Base-by-base conservation (phyloP, 2,113 vertebrate species). In the Actenoides hombroni region DNA sequence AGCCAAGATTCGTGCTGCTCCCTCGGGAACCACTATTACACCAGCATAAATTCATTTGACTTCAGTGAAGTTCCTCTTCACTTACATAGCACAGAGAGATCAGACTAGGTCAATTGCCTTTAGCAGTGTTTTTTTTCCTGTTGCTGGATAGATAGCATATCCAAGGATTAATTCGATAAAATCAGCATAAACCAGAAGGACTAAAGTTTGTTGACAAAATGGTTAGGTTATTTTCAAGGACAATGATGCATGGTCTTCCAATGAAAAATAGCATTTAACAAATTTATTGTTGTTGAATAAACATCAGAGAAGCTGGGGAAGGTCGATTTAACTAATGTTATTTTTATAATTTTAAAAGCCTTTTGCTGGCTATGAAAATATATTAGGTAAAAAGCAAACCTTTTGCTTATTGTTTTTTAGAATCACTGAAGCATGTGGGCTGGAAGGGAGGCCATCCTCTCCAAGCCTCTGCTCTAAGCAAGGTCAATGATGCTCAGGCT, bases 81-180 rank as follows among this genome's bases (percentile, higher is more conserved):
- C 64, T 88, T 73, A 40, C 42, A 78, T 23, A 68, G 73, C 25
- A 63, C 10, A 90, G 87, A 73, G 57, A 65, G 61, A 95, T 88
- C 61, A 67, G 88, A 18, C 28, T 21, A 54, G 54, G 42, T 40
- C 85, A 70, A 35, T 46, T 94, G 79, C 94, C 90, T 95, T 83
- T 15, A 86, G 64, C 78, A 77, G 78, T 71, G n/a, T 83, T 51
- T 53, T 95, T 88, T 83, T 31, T 64, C 92, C 78, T 95, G 15
- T 79, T 84, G 42, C 61, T 82, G 76, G 79, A 92, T 65, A 84
- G 51, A 90, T 83, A 92, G 33, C 83, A 44, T 84, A 51, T 53
- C 80, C 69, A 90, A 90, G 51, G 35, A 78, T 76, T 92, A 93
- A 94, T 94, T 82, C 67, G 88, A 96, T 95, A 84, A 86, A 93